Evolutionary conservation across 2,113 vertebrate species (phyloP).

Genomic region (Maccullochella peelii): DNA sequence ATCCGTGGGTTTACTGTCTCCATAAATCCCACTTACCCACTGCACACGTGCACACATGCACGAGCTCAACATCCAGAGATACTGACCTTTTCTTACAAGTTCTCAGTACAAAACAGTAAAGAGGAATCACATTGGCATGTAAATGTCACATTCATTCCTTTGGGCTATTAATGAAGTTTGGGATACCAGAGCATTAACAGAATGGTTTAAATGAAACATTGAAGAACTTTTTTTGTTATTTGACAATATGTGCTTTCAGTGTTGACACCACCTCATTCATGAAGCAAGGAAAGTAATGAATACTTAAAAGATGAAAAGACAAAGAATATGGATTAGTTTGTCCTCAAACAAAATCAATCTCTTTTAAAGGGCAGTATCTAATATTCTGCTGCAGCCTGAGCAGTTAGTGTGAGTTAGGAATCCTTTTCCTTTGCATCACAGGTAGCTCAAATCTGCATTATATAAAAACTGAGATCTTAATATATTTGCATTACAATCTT

Average conservation of each 20-base stretch:
- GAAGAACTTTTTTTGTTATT: slow-evolving; percentile 5
- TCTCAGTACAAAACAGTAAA: slow-evolving; percentile 28
- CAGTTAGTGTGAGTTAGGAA: background rate
- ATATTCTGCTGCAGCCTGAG: slow-evolving; percentile 6
- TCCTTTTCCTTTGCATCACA: slow-evolving; percentile 9
- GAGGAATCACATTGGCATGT: slow-evolving; percentile 61
- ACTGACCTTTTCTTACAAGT: slow-evolving; percentile 73
- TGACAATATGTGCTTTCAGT: background rate
- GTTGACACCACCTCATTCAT: background rate
- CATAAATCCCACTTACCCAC: slow-evolving; percentile 74
- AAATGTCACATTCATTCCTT: slow-evolving; percentile 68
- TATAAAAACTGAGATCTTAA: slow-evolving; percentile 1
- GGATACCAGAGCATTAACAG: slow-evolving; percentile 1
- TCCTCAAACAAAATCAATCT: slow-evolving; percentile 16
- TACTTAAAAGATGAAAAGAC: slow-evolving; percentile 1
- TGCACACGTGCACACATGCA: slow-evolving; percentile 46
- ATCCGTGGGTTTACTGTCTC: slow-evolving; percentile 76
- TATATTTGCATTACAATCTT: slow-evolving; percentile 3
- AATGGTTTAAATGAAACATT: slow-evolving; percentile 3
- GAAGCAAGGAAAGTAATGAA: background rate
- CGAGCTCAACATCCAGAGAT: slow-evolving; percentile 28
- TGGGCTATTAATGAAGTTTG: slow-evolving; percentile 62
- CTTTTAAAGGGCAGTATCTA: slow-evolving; percentile 13
- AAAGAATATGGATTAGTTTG: slow-evolving; percentile 7
- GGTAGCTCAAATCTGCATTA: slow-evolving; percentile 1